Evolutionary conservation across 2,113 vertebrate species (phyloP).

Genomic region (Pseudorhombus dupliciocellatus): DNA sequence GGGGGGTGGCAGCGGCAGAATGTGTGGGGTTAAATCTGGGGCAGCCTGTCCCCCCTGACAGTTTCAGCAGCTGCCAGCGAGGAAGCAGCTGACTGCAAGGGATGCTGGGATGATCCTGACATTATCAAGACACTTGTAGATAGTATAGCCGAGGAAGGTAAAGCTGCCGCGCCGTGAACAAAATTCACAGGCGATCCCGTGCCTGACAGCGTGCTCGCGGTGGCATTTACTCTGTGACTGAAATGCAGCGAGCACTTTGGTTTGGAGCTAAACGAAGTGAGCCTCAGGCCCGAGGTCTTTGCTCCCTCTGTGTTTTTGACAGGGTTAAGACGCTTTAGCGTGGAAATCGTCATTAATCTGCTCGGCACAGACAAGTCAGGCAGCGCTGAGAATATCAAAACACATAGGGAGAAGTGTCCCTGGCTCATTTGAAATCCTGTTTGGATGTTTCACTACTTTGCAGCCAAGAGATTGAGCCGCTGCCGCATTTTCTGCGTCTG

Average conservation of each 20-base stretch:
- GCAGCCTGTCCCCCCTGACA: conserved; percentile 36
- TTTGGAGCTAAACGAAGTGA: conserved; percentile 26
- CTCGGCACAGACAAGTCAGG: conserved; percentile 47
- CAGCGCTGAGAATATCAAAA: conserved; percentile 58
- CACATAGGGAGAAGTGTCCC: conserved; percentile 57
- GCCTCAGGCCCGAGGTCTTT: conserved; percentile 28
- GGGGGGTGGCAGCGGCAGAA: not conserved
- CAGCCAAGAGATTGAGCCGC: conserved; percentile 47
- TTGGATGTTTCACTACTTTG: conserved; percentile 70
- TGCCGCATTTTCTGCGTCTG: conserved; percentile 44
- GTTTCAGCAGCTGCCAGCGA: conserved; percentile 38
- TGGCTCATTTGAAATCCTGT: conserved; percentile 70
- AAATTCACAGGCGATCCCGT: not conserved
- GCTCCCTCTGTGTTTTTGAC: conserved; percentile 36
- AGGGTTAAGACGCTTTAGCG: conserved; percentile 68
- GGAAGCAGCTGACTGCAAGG: not conserved
- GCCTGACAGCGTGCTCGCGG: conserved; percentile 9
- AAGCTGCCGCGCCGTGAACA: too few relatives aligned
- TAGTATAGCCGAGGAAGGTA: not conserved
- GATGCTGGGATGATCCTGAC: conserved; percentile 21
- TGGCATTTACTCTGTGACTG: conserved; percentile 17
- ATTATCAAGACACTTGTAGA: conserved; percentile 14
- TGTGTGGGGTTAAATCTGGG: conserved; percentile 61
- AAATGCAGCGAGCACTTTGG: conserved; percentile 18
- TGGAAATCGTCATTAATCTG: conserved; percentile 74